Percentiles rank a stretch among this genome's conserved stretches.
phyloP scores from a whole-genome alignment of 2,113 vertebrate genomes.

The Malurus elegans region DNA sequence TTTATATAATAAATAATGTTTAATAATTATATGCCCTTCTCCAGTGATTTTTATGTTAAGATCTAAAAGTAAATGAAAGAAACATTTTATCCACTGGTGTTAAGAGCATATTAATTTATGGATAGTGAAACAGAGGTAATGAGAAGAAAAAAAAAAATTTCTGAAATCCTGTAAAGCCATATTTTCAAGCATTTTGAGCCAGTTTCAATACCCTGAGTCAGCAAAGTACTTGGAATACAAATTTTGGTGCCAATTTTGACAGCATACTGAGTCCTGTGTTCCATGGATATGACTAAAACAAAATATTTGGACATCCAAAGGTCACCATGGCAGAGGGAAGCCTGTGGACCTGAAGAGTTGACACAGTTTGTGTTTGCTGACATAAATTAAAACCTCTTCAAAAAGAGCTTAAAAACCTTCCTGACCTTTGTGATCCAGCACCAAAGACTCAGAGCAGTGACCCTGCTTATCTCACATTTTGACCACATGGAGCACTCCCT shows the following conservation, averaged over 20 bases:
- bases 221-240: background rate
- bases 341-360: background rate
- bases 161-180: background rate
- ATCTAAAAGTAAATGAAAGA: background rate
- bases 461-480: background rate
- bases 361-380: background rate
- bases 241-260: background rate
- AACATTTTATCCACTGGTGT: background rate
- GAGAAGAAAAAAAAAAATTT: background rate
- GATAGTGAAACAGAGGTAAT: background rate
- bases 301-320: background rate
- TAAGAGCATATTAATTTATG: background rate
- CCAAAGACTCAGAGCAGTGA: background rate
- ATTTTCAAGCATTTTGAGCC: background rate
- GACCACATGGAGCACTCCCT: background rate
- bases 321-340: background rate
- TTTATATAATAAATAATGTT: background rate
- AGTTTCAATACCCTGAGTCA: background rate
- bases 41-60: background rate
- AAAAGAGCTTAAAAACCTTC: background rate
- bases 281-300: background rate
- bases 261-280: accelerated
- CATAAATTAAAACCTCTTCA: background rate
- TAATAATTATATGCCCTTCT: background rate
- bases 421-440: background rate